Evolutionary conservation across 2,888 invertebrate species (phyloP).

Genomic region (Drosophila fulvimacula): DNA sequence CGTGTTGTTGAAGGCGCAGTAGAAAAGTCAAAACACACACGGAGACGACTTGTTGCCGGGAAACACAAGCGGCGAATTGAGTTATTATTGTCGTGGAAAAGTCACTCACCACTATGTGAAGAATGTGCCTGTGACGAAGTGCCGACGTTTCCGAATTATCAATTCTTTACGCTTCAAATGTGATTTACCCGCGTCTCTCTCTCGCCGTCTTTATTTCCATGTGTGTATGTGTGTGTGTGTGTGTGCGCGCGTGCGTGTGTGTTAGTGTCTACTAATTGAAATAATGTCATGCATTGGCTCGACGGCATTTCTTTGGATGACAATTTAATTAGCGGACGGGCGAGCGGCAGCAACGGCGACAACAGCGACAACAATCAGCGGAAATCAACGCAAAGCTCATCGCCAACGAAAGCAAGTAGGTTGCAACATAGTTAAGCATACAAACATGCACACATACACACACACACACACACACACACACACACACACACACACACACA

Average conservation of each 20-base stretch:
- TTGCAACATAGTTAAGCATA: constrained; percentile 51
- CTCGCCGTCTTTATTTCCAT: background rate
- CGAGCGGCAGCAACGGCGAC: constrained; percentile 81
- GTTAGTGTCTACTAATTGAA: constrained; percentile 49
- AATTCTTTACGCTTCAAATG: constrained; percentile 35
- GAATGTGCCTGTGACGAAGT: constrained; percentile 28
- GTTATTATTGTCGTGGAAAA: constrained; percentile 45
- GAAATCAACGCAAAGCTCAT: constrained; percentile 74
- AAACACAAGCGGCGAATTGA: constrained; percentile 20
- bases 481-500: constrained; percentile 10
- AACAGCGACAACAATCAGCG: constrained; percentile 80
- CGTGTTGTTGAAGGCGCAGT: constrained; percentile 46
- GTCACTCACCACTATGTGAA: constrained; percentile 11
- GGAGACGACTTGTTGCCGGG: constrained; percentile 49
- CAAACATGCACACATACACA: constrained; percentile 18
- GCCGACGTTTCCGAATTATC: constrained; percentile 36
- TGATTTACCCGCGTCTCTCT: constrained; percentile 22
- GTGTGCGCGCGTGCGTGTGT: constrained; percentile 6
- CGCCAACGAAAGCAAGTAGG: constrained; percentile 82
- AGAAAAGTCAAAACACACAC: constrained; percentile 20
- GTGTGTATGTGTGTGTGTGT: constrained; percentile 9
- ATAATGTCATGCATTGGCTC: constrained; percentile 84
- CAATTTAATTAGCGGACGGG: constrained; percentile 83
- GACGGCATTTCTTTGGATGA: constrained; percentile 83
- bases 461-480: constrained; percentile 22